phyloP scores from a whole-genome alignment of 2,888 invertebrate genomes.

The Meiosimyza decipiens region DNA sequence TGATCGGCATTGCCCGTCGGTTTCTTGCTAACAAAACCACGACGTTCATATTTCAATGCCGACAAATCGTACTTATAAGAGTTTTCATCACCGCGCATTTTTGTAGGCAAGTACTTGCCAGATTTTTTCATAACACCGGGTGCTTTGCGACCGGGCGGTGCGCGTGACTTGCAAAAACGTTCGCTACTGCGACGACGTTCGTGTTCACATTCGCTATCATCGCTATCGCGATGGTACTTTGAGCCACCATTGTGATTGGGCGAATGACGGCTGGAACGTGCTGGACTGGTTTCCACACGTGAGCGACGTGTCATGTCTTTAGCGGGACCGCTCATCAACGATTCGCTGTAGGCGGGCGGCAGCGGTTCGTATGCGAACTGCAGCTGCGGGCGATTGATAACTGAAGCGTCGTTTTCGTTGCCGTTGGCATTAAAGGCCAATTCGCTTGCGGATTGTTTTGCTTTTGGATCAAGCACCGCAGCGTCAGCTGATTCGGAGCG shows the following conservation, averaged over 20 bases:
- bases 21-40: conserved; percentile 65
- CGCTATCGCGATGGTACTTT: conserved; percentile 63
- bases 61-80: conserved; percentile 65
- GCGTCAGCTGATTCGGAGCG: conserved; percentile 48
- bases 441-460: conserved; percentile 30
- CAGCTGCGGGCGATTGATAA: conserved; percentile 54
- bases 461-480: conserved; percentile 26
- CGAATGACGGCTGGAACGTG: conserved; percentile 64
- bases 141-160: conserved; percentile 69
- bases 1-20: conserved; percentile 56
- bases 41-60: conserved; percentile 63
- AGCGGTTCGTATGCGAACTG: conserved; percentile 31
- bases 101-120: conserved; percentile 55
- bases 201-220: conserved; percentile 72
- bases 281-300: conserved; percentile 65
- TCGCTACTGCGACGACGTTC: conserved; percentile 74
- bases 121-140: conserved; percentile 63
- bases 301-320: conserved; percentile 57
- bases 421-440: conserved; percentile 37
- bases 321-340: conserved; percentile 45
- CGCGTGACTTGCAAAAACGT: conserved; percentile 73
- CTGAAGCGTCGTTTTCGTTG: conserved; percentile 57
- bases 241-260: conserved; percentile 53
- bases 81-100: conserved; percentile 62
- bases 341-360: conserved; percentile 35